Evolutionary conservation across 2,113 vertebrate genomes (phyloP), one percentile per base, ranked within the genome.

Genomic region (Bostrychus sinensis): DNA sequence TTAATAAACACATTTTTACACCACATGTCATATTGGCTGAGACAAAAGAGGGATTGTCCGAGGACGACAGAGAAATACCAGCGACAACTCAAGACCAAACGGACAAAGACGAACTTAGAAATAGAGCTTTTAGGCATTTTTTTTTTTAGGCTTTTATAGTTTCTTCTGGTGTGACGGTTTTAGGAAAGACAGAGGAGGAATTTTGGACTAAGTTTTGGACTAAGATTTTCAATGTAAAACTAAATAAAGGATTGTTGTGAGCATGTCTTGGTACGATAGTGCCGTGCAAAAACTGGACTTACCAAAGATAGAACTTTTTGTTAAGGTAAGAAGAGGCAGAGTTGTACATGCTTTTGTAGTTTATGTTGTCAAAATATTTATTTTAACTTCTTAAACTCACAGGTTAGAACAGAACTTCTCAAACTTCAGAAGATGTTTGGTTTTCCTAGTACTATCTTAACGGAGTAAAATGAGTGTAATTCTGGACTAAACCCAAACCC

Each of bases 201-300:
- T 5, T 39, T 5, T 43, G 12, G 58, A 71, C 25, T 25, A n/a
- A 30, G n/a, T n/a, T n/a, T n/a, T n/a, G n/a, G n/a, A n/a, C n/a
- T n/a, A n/a, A n/a, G 28, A 30, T 30, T 30, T 30, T 30, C 28
- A 30, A 30, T 30, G 28, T n/a, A n/a, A n/a, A n/a, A n/a, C 37
- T 1, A 14, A 4, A 10, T 13, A 38, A 38, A 16, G 48, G 7
- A 16, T n/a, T 6, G 7, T 7, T 22, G 12, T 28, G 25, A 54
- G 0, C 13, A 91, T 91, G 89, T 88, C 90, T 56, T 88, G 84
- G 83, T 89, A 77, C 63, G 80, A 91, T 32, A 62, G 48, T n/a
- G 45, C 61, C 22, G 73, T 69, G 36, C 66, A 80, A 56, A 77
- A 86, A 54, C 28, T 72, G 34, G 88, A 67, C 5, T 75, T 88